These are phyloP conservation scores for Stenchaetothrips biformis DNA, from an alignment of 2,888 invertebrate genomes.

Conservation along the genomic window DNA sequence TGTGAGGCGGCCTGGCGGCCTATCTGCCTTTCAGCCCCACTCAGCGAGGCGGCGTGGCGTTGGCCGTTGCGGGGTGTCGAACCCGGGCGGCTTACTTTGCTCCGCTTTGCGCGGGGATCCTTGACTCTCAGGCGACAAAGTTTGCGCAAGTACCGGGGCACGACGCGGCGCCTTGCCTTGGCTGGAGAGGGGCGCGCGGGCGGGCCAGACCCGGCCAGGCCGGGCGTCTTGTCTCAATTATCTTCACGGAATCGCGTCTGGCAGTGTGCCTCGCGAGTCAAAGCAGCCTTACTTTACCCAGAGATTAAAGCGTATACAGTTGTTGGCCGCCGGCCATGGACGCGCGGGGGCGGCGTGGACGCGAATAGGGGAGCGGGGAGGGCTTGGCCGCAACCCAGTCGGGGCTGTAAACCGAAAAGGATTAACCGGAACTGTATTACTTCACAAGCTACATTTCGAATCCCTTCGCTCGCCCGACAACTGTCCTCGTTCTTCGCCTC, in stretches of 20 bases:
- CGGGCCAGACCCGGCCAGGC: neutral
- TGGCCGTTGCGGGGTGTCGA: too few species aligned
- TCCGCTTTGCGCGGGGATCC: too few species aligned
- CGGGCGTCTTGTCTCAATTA: neutral
- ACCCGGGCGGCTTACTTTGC: too few species aligned
- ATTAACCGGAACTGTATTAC: too few species aligned
- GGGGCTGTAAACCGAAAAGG: neutral
- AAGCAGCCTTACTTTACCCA: neutral
- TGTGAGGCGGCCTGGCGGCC: neutral
- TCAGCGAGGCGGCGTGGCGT: too few species aligned
- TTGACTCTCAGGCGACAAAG: too few species aligned
- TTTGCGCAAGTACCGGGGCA: too few species aligned
- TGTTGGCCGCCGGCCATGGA: neutral
- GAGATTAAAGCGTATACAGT: slow-evolving; percentile 1
- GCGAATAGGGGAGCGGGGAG: neutral
- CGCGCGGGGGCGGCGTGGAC: neutral
- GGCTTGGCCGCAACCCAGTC: neutral
- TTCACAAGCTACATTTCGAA: too few species aligned
- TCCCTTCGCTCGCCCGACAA: too few species aligned
- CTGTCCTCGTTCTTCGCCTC: too few species aligned
- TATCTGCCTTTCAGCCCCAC: neutral
- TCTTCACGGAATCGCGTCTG: neutral
- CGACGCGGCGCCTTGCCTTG: neutral
- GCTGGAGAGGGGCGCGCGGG: neutral
- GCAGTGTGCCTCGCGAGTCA: neutral